These are phyloP conservation scores for Falco berigora DNA, from an alignment of 2,797 vertebrate species.

Conservation along the genomic window DNA sequence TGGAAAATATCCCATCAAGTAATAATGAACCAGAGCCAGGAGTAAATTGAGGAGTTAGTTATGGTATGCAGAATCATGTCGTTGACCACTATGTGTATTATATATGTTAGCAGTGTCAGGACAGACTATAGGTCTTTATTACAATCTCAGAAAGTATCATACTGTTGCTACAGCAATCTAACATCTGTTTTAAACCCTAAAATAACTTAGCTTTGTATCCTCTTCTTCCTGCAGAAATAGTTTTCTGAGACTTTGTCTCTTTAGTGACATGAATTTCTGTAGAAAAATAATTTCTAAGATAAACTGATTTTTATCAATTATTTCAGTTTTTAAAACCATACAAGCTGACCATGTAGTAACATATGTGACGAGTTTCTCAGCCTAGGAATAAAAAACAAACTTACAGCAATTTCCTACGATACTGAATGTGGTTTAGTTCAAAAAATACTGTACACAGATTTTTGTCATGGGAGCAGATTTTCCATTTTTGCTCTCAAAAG, in stretches of 20 bases:
- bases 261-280: not conserved
- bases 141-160: not conserved
- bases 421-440: not conserved
- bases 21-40: slow-evolving; percentile 4
- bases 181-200: not conserved
- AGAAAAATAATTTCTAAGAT: not conserved
- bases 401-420: not conserved
- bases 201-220: not conserved
- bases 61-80: not conserved
- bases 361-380: not conserved
- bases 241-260: not conserved
- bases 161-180: not conserved
- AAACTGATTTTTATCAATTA: not conserved
- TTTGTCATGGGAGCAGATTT: not conserved
- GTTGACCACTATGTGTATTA: not conserved
- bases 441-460: not conserved
- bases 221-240: not conserved
- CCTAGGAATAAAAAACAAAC: not conserved
- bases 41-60: not conserved
- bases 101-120: not conserved
- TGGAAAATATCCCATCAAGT: slow-evolving; percentile 1
- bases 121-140: not conserved
- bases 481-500: not conserved
- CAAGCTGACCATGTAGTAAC: not conserved
- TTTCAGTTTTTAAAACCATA: not conserved